A percentile compares a stretch with the other conserved stretches of the same genome.
Conservation (phyloP, 1,140 invertebrate species). For the Nixonia krombeini region DNA sequence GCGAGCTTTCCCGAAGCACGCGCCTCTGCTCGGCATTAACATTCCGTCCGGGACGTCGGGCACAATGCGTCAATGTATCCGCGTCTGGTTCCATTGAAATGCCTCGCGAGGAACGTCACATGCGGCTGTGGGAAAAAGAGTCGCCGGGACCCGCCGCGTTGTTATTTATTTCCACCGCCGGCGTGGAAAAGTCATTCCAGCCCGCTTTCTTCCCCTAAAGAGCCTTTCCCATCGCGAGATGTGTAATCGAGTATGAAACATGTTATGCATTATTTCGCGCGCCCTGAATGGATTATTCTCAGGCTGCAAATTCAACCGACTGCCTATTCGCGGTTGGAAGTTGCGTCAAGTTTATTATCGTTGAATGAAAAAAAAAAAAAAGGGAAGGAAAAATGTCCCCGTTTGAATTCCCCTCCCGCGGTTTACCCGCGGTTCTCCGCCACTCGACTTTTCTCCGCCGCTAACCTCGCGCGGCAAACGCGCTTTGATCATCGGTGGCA, state of each 20-base stretch:
- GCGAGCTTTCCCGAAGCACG: constrained; percentile 44
- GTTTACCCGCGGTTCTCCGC: too few species aligned
- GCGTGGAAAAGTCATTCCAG: constrained; percentile 1
- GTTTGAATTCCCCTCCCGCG: too few species aligned
- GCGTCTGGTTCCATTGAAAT: constrained; percentile 48
- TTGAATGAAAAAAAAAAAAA: too few species aligned
- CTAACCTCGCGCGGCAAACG: too few species aligned
- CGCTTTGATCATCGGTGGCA: too few species aligned
- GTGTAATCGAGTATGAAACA: neutral
- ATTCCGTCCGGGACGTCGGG: constrained; percentile 48
- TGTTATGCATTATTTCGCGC: constrained; percentile 3
- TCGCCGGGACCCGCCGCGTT: neutral
- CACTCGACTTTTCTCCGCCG: too few species aligned
- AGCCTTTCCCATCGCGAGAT: neutral
- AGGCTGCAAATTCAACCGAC: neutral
- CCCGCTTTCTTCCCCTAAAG: neutral
- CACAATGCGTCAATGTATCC: constrained; percentile 49
- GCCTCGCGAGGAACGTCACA: constrained; percentile 42
- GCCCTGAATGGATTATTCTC: neutral
- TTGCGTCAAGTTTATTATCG: too few species aligned
- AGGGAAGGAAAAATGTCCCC: too few species aligned
- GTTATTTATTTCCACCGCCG: constrained; percentile 3
- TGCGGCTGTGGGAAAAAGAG: constrained; percentile 10
- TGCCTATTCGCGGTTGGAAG: too few species aligned
- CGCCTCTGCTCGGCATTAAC: constrained; percentile 49